These are phyloP conservation scores for Epizoanthus fatuus DNA, from an alignment of 92 coral and sea anemone genomes.

Conservation along the genomic window DNA sequence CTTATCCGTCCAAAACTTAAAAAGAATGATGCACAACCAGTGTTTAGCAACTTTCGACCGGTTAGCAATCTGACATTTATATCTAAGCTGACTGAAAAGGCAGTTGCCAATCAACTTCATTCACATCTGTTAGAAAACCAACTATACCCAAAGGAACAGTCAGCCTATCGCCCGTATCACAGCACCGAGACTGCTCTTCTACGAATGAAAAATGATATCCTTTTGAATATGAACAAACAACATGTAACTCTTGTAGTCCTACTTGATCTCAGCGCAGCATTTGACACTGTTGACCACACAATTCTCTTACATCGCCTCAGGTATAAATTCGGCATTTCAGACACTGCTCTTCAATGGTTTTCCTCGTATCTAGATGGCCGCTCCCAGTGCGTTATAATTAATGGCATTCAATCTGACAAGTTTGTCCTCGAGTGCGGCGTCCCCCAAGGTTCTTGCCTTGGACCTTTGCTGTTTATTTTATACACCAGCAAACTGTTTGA, in stretches of 20 bases:
- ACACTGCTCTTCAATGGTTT: conserved; percentile 12
- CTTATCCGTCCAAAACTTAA: background rate
- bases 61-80: conserved; percentile 7
- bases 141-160: conserved; percentile 5
- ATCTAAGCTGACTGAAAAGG: conserved; percentile 13
- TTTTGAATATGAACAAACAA: conserved; percentile 9
- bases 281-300: background rate
- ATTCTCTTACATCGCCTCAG: conserved; percentile 3
- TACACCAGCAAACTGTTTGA: too few species aligned
- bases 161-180: conserved; percentile 18
- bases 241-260: conserved; percentile 4
- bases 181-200: conserved; percentile 9
- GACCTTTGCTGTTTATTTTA: too few species aligned
- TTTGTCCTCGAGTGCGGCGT: too few species aligned
- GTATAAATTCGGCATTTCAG: conserved; percentile 1
- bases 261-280: too few species aligned
- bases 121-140: background rate
- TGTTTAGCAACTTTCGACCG: background rate
- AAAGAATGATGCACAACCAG: background rate
- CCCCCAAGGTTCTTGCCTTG: too few species aligned
- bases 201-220: background rate
- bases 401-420: background rate
- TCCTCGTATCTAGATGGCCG: conserved; percentile 18
- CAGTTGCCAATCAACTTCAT: conserved; percentile 6
- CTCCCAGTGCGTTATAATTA: background rate